Conservation (phyloP, 2,888 invertebrate species). For the Rhimphoctona megacephalus region DNA sequence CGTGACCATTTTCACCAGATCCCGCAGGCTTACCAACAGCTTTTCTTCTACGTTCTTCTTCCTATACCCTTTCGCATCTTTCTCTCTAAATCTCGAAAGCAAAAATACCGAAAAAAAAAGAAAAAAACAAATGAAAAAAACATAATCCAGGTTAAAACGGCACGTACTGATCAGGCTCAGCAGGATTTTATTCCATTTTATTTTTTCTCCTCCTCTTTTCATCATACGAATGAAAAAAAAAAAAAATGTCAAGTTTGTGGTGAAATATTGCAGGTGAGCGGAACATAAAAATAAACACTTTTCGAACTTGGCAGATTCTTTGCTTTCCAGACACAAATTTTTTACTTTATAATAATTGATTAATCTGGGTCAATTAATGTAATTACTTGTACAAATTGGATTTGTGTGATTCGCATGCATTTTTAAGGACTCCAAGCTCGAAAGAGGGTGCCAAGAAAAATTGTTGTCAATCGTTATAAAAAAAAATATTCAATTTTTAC, state of each 20-base stretch:
- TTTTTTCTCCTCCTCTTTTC: background rate
- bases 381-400: background rate
- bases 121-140: background rate
- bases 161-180: background rate
- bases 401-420: background rate
- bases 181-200: constrained; percentile 51
- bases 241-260: background rate
- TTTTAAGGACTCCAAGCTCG: background rate
- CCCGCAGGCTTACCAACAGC: constrained; percentile 53
- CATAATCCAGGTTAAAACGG: background rate
- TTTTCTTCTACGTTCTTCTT: constrained; percentile 21
- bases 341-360: background rate
- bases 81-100: constrained; percentile 28
- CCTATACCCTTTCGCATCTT: constrained; percentile 20
- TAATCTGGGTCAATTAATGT: too few species aligned
- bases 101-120: background rate
- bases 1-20: constrained; percentile 67
- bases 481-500: constrained; percentile 70
- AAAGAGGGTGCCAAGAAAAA: background rate
- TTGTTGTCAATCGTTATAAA: constrained; percentile 77
- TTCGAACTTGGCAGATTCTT: background rate
- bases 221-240: background rate
- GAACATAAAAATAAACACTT: background rate
- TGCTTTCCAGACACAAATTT: background rate
- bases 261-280: background rate